Conservation (phyloP, 2,113 vertebrate genomes). For the Gavia stellata region DNA sequence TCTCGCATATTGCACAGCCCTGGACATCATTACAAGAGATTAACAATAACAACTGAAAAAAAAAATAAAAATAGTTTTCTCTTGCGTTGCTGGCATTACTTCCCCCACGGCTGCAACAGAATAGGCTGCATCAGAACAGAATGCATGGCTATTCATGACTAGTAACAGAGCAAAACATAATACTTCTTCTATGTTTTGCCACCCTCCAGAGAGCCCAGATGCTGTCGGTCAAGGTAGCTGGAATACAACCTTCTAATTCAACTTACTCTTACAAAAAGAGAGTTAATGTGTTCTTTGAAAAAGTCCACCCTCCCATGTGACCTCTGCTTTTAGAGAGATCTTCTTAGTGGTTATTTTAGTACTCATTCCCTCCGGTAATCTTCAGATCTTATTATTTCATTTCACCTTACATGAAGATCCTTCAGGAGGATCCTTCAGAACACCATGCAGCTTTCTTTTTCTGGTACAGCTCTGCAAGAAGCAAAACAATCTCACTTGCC, state of each 20-base stretch:
- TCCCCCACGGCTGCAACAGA: not conserved
- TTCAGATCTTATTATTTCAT: conserved; percentile 43
- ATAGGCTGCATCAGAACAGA: not conserved
- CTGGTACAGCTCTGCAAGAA: conserved; percentile 22
- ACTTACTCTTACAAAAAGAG: conserved; percentile 29
- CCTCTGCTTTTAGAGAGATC: conserved; percentile 14
- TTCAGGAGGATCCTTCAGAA: conserved; percentile 14
- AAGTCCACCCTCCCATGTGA: conserved; percentile 34
- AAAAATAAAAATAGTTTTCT: not conserved
- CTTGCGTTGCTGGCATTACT: not conserved
- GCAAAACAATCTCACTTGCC: not conserved
- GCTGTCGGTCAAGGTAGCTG: not conserved
- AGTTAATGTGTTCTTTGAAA: conserved; percentile 32
- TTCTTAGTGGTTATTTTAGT: conserved; percentile 38
- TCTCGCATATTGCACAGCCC: not conserved
- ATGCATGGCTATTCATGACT: not conserved
- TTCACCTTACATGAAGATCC: conserved; percentile 39
- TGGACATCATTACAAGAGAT: not conserved
- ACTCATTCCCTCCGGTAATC: not conserved
- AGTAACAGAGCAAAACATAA: not conserved
- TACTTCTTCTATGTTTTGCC: not conserved
- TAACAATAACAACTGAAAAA: not conserved
- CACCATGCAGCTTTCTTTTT: conserved; percentile 1
- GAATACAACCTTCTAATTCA: not conserved
- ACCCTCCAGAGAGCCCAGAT: not conserved